A percentile compares a stretch with the other conserved stretches of the same genome.
Evolutionary conservation across 23 tunicate genomes (phyloP).

Genomic region (Halocynthia aurantium): DNA sequence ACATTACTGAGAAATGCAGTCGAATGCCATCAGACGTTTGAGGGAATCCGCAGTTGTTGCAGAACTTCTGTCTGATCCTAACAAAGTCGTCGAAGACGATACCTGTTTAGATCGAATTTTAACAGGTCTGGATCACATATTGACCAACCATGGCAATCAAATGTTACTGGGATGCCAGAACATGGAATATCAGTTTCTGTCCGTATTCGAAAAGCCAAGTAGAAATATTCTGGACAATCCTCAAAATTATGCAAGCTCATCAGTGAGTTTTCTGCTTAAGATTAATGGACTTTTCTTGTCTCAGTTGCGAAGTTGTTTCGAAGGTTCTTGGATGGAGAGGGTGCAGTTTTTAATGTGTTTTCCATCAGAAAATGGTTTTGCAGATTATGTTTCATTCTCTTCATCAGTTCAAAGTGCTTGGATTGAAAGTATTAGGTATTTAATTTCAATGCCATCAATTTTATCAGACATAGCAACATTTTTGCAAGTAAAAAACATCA

Average conservation of each 20-base stretch:
- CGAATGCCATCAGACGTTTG: too few relatives aligned
- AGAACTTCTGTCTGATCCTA: not conserved
- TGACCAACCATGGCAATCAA: not conserved
- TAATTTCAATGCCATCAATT: not conserved
- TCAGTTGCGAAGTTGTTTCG: too few relatives aligned
- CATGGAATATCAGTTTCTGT: too few relatives aligned
- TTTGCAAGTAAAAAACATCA: not conserved
- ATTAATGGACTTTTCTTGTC: too few relatives aligned
- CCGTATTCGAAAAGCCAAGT: too few relatives aligned
- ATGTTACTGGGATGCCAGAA: too few relatives aligned
- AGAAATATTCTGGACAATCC: too few relatives aligned
- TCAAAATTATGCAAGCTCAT: too few relatives aligned
- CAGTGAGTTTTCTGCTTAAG: too few relatives aligned
- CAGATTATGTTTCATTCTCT: not conserved
- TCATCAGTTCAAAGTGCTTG: not conserved
- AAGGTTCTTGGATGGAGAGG: too few relatives aligned
- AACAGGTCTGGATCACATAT: not conserved
- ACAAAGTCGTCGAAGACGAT: slow-evolving; percentile 18
- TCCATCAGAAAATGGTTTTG: not conserved
- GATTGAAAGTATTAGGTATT: not conserved
- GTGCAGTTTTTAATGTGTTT: not conserved
- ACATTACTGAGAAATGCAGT: too few relatives aligned
- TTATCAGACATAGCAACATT: not conserved
- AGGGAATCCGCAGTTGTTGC: not conserved
- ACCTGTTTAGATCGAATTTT: slow-evolving; percentile 20